A percentile compares a stretch with the other conserved stretches of the same genome.
Conservation (phyloP, 2,797 vertebrate genomes). For the Acropternis orthonyx region DNA sequence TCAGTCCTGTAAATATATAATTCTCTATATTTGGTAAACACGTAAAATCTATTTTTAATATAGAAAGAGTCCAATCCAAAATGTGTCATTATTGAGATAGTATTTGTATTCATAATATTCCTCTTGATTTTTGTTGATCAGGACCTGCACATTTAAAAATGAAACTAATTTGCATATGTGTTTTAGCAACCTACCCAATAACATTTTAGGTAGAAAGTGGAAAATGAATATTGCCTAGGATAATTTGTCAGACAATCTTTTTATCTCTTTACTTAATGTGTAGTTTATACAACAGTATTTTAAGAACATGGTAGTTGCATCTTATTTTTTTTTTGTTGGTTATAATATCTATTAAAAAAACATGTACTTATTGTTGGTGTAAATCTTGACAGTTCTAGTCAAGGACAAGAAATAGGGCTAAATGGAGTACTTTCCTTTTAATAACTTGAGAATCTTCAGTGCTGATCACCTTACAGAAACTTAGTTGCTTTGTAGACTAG, state of each 20-base stretch:
- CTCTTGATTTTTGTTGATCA: background rate
- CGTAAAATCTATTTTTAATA: background rate
- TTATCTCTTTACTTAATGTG: background rate
- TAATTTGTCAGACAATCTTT: background rate
- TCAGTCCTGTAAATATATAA: background rate
- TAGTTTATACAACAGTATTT: background rate
- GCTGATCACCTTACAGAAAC: background rate
- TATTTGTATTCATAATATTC: background rate
- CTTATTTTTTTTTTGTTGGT: background rate
- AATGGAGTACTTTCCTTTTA: background rate
- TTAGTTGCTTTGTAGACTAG: background rate
- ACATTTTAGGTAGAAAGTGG: background rate
- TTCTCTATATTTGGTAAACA: background rate
- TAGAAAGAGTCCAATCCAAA: background rate
- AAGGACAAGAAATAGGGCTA: background rate
- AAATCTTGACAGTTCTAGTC: background rate
- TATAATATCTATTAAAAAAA: background rate
- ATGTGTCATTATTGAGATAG: background rate
- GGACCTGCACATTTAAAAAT: background rate
- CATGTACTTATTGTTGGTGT: background rate
- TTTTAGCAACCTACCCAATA: background rate
- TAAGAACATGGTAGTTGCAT: background rate
- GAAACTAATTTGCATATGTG: background rate
- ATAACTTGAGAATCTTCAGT: background rate
- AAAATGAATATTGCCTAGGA: background rate